Conservation (phyloP, 2,797 vertebrate genomes). For the Rhincodon typus region DNA sequence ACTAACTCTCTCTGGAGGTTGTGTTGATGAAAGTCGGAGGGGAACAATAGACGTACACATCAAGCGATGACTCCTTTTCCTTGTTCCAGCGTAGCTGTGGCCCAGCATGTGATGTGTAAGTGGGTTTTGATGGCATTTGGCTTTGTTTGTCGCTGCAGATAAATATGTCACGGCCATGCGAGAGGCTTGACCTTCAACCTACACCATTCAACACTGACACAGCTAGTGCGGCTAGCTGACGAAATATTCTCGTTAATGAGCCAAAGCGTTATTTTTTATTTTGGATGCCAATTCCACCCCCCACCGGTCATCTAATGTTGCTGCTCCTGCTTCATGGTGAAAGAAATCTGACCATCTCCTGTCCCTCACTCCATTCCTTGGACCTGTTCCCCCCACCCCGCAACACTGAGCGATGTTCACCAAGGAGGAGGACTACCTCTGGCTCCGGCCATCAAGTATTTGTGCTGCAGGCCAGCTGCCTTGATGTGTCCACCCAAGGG, state of each 20-base stretch:
- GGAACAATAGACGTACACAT: not conserved
- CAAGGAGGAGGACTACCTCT: not conserved
- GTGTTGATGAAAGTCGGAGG: not conserved
- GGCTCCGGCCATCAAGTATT: not conserved
- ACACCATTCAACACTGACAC: not conserved
- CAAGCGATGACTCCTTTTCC: not conserved
- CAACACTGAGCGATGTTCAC: too few relatives aligned
- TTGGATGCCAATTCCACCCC: not conserved
- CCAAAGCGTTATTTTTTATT: not conserved
- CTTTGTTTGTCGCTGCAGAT: not conserved
- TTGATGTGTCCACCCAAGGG: not conserved
- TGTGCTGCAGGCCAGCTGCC: not conserved
- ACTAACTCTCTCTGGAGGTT: not conserved
- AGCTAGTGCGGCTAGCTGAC: not conserved
- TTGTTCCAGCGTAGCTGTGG: not conserved
- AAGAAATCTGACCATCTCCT: not conserved
- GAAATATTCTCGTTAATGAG: not conserved
- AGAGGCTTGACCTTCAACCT: not conserved
- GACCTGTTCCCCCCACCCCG: not conserved
- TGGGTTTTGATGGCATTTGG: conserved; percentile 17
- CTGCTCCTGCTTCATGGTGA: not conserved
- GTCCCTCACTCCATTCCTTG: not conserved
- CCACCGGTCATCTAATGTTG: not conserved
- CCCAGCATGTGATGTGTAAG: not conserved
- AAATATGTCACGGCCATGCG: not conserved